A percentile compares a stretch with the other conserved stretches of the same genome.
Conservation (phyloP, 2,797 vertebrate genomes). For the Alosa sapidissima region DNA sequence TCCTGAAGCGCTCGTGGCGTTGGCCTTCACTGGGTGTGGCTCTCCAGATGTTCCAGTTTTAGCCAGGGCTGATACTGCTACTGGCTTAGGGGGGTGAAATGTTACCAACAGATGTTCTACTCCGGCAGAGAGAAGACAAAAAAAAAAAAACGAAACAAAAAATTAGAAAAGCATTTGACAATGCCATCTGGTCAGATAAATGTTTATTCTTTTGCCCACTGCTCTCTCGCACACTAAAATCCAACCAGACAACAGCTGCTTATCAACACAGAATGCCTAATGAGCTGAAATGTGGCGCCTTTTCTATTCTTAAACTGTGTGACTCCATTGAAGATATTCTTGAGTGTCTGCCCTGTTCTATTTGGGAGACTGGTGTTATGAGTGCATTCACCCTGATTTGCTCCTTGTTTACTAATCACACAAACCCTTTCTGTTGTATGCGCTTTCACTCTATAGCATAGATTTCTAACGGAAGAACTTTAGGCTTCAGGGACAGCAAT, state of each 20-base stretch:
- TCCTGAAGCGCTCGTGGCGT: not conserved
- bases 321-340: not conserved
- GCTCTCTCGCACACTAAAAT: not conserved
- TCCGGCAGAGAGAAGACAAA: not conserved
- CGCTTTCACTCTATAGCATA: not conserved
- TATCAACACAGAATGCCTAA: slow-evolving; percentile 7
- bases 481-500: not conserved
- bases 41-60: slow-evolving; percentile 4
- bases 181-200: slow-evolving; percentile 16
- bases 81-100: not conserved
- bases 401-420: not conserved
- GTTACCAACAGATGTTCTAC: slow-evolving; percentile 3
- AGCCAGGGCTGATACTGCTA: not conserved
- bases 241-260: slow-evolving; percentile 14
- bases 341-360: not conserved
- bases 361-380: not conserved
- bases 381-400: not conserved
- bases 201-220: slow-evolving; percentile 12
- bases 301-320: slow-evolving; percentile 10
- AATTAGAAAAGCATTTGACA: not conserved
- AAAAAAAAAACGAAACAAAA: not conserved
- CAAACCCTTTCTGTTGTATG: not conserved
- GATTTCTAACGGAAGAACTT: not conserved
- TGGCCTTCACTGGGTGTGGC: not conserved
- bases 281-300: not conserved